phyloP scores from a whole-genome alignment of 2,888 invertebrate genomes.

The Netelia melanura region DNA sequence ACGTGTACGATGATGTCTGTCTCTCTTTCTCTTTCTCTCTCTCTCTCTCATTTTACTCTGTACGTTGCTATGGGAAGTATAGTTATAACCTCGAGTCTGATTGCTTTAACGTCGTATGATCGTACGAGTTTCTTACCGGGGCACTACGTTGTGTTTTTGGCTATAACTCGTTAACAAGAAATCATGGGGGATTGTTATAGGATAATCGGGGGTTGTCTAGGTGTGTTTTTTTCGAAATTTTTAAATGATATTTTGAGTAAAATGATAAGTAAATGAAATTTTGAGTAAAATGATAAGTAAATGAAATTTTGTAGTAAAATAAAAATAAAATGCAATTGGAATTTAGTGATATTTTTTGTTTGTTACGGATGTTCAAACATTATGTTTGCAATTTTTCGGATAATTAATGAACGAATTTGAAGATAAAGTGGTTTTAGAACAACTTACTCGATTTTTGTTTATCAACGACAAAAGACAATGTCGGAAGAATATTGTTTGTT shows the following conservation, averaged over 20 bases:
- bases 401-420: background rate
- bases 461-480: background rate
- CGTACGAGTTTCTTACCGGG: background rate
- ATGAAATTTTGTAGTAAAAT: too few relatives aligned
- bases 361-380: background rate
- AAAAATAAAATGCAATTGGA: too few relatives aligned
- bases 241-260: too few relatives aligned
- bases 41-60: too few relatives aligned
- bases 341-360: background rate
- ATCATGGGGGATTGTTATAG: too few relatives aligned
- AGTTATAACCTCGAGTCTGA: background rate
- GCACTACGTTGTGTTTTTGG: background rate
- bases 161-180: too few relatives aligned
- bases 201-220: too few relatives aligned
- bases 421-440: background rate
- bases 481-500: background rate
- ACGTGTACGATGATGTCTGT: background rate
- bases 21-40: background rate
- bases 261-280: too few relatives aligned
- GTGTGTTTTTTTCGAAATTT: too few relatives aligned
- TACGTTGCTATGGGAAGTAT: background rate
- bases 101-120: background rate
- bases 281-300: too few relatives aligned
- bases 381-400: background rate
- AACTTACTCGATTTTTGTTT: background rate